phyloP scores from a whole-genome alignment of 2,797 vertebrate genomes.

The Syngnathus acus region DNA sequence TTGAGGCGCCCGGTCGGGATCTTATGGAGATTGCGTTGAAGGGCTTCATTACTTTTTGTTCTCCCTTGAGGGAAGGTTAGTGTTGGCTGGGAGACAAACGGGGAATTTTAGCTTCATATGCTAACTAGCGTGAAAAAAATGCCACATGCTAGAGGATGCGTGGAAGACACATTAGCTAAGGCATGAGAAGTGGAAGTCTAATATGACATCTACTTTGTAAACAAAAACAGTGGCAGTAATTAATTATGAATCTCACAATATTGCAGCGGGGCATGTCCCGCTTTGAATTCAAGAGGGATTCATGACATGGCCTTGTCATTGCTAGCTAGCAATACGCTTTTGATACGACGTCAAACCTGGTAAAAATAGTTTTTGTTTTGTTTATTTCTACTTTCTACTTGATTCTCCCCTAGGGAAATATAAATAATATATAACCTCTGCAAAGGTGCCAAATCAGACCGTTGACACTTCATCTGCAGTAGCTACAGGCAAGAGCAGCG shows the following conservation, averaged over 20 bases:
- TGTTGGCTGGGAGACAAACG: not conserved
- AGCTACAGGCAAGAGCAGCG: not conserved
- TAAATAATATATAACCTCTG: conserved; percentile 6
- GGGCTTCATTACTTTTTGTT: conserved; percentile 66
- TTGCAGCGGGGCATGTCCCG: no score
- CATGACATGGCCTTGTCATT: not conserved
- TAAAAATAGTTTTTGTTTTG: not conserved
- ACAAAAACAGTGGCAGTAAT: not conserved
- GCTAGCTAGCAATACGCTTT: not conserved
- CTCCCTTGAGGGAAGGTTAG: conserved; percentile 42
- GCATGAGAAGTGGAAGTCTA: not conserved
- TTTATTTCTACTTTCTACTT: not conserved
- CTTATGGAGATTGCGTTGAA: conserved; percentile 65
- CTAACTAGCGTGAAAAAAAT: not conserved
- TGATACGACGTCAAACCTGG: not conserved
- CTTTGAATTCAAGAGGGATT: no score
- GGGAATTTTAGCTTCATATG: not conserved
- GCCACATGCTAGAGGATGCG: not conserved
- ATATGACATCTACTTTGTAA: not conserved
- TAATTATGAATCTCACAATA: no score
- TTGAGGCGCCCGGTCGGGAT: conserved; percentile 31
- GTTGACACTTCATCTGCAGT: conserved; percentile 12
- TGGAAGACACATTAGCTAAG: not conserved
- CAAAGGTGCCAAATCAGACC: conserved; percentile 11
- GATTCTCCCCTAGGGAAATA: not conserved